Conservation (phyloP, 2,797 vertebrate genomes). For the Halcyon chelicuti region DNA sequence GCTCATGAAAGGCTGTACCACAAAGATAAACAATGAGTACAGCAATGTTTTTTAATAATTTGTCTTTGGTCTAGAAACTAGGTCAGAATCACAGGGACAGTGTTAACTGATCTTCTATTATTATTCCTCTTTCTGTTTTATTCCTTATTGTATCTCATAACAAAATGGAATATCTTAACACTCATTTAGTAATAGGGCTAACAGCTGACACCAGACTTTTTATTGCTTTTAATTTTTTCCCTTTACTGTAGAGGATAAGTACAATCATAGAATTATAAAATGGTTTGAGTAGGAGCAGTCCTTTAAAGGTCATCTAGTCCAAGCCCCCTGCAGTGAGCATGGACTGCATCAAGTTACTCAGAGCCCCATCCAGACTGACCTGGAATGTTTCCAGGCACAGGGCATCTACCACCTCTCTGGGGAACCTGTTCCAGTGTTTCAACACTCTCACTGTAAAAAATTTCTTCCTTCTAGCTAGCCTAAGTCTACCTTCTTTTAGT, state of each 20-base stretch:
- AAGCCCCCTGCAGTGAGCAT: too few species aligned
- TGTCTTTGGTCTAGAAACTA: not conserved
- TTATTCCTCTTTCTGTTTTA: not conserved
- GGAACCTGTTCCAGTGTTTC: not conserved
- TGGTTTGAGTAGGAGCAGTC: too few species aligned
- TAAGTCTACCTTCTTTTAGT: too few species aligned
- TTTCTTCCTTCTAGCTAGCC: too few species aligned
- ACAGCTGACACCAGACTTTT: not conserved
- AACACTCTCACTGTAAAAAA: too few species aligned
- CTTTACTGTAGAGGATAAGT: not conserved
- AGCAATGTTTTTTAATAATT: not conserved
- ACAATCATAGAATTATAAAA: too few species aligned
- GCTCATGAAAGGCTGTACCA: not conserved
- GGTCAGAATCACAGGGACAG: not conserved
- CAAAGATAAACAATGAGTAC: not conserved
- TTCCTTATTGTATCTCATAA: not conserved
- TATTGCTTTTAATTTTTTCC: not conserved
- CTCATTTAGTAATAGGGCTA: not conserved
- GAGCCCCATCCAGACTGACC: not conserved
- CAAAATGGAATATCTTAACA: not conserved
- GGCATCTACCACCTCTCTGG: not conserved
- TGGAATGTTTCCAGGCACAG: not conserved
- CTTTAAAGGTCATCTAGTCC: too few species aligned
- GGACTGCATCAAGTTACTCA: not conserved
- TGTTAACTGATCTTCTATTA: not conserved